Conservation (phyloP, 2,113 vertebrate species). For the Pandion haliaetus region DNA sequence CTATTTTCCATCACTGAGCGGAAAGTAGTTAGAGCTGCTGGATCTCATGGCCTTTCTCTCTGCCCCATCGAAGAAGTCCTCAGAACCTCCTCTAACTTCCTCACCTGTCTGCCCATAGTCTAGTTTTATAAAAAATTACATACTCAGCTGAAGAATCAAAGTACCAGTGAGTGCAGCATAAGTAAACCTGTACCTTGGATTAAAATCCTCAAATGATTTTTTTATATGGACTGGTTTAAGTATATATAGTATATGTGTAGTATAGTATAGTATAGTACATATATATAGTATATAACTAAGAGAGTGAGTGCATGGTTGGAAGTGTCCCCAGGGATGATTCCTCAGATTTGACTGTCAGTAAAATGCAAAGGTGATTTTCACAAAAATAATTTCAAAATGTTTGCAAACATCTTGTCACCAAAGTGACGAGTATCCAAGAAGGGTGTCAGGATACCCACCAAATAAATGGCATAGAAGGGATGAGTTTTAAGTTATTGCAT, state of each 20-base stretch:
- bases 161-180: neutral
- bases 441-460: neutral
- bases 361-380: neutral
- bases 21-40: neutral
- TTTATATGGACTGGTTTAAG: neutral
- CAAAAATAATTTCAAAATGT: neutral
- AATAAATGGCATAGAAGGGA: neutral
- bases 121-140: neutral
- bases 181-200: neutral
- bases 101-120: neutral
- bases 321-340: neutral
- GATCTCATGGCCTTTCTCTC: neutral
- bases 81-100: neutral
- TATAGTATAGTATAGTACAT: no score
- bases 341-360: neutral
- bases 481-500: neutral
- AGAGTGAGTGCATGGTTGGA: neutral
- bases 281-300: no score
- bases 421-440: neutral
- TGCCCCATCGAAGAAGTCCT: neutral
- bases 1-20: slow-evolving; percentile 2
- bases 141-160: neutral
- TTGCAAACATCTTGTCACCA: neutral
- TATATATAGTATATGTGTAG: neutral
- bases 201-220: neutral